Evolutionary conservation across 2,113 vertebrate species (phyloP).

Genomic region (Rhabdornis inornatus): DNA sequence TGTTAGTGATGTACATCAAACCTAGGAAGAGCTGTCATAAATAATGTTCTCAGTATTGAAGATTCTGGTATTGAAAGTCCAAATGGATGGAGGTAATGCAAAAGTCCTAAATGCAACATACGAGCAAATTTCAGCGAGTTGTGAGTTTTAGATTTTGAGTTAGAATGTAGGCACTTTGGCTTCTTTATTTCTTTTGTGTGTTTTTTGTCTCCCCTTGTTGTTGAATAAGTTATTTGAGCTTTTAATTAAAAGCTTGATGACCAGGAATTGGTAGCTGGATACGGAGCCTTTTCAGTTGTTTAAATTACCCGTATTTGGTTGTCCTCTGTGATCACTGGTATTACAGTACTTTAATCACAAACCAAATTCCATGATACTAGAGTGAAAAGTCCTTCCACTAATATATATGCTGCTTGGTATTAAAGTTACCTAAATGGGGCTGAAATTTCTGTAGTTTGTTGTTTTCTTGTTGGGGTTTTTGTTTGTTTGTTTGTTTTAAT

Average conservation of each 20-base stretch:
- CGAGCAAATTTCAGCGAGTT: neutral
- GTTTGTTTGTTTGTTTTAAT: neutral
- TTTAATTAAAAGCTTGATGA: neutral
- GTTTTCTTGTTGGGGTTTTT: neutral
- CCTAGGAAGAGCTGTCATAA: neutral
- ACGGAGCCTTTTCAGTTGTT: neutral
- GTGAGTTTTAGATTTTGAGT: neutral
- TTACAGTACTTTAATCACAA: neutral
- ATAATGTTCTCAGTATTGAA: neutral
- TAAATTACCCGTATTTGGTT: neutral
- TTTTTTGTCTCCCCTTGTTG: neutral
- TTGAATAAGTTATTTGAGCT: neutral
- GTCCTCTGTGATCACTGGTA: neutral
- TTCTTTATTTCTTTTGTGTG: neutral
- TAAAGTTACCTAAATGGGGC: neutral
- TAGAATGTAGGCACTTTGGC: fast-evolving
- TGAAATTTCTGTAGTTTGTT: neutral
- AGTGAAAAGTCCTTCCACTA: neutral
- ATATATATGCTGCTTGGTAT: neutral
- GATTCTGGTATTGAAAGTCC: neutral
- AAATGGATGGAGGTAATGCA: neutral
- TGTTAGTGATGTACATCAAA: neutral
- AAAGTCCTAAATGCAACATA: neutral
- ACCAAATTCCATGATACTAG: neutral
- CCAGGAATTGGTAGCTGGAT: neutral